phyloP scores from a whole-genome alignment of 1,140 invertebrate species.

The Apocrypta bakeri region DNA sequence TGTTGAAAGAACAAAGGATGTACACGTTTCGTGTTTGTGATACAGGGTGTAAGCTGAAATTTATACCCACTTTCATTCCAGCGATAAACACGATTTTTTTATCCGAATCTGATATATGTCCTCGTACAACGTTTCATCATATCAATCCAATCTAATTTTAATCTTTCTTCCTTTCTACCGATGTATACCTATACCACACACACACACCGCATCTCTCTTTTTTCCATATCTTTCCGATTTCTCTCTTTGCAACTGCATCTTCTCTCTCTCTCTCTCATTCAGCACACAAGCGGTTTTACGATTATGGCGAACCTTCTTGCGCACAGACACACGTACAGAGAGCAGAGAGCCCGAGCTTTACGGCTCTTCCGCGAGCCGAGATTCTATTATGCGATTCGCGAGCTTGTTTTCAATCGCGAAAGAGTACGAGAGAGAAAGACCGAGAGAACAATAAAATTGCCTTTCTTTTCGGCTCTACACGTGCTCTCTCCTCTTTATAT shows the following conservation, averaged over 20 bases:
- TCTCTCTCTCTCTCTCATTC: background rate
- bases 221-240: background rate
- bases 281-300: constrained; percentile 19
- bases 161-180: background rate
- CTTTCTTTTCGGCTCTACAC: background rate
- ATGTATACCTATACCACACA: background rate
- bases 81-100: no score
- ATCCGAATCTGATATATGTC: no score
- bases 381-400: constrained; percentile 27
- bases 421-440: background rate
- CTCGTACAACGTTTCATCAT: no score
- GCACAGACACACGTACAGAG: background rate
- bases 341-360: constrained; percentile 11
- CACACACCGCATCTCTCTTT: background rate
- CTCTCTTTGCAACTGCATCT: background rate
- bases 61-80: no score
- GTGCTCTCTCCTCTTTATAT: background rate
- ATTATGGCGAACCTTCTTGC: constrained; percentile 9
- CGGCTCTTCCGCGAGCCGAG: constrained; percentile 23
- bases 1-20: no score
- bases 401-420: constrained; percentile 20
- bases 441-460: constrained; percentile 12
- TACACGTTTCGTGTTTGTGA: no score
- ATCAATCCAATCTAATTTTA: constrained; percentile 41
- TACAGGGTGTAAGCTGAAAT: no score